A percentile compares a stretch with the other conserved stretches of the same genome.
Evolutionary conservation across 2,113 vertebrate genomes (phyloP).

Genomic region (Phalacrocorax carbo): DNA sequence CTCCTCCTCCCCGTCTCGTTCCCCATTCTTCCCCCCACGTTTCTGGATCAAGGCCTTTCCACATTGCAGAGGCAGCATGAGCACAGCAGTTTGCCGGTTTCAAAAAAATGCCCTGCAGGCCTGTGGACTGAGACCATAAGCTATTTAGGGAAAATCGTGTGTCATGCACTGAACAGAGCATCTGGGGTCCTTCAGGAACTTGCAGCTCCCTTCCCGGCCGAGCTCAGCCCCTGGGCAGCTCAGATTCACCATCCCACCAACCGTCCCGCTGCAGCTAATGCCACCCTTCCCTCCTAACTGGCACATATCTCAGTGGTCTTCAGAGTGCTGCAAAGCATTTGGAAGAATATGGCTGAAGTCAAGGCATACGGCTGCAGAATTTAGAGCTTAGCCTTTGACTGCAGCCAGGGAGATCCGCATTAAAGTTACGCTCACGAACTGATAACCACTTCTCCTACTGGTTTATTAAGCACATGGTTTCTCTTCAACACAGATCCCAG

Average conservation of each 20-base stretch:
- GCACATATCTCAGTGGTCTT: background rate
- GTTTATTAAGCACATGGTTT: background rate
- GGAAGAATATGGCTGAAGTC: background rate
- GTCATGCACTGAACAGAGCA: background rate
- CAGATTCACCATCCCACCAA: background rate
- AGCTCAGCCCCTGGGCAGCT: background rate
- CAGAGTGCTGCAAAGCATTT: background rate
- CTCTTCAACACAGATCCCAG: background rate
- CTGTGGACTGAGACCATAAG: background rate
- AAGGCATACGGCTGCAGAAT: background rate
- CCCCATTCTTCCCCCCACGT: background rate
- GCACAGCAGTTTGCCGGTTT: background rate
- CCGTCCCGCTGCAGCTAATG: background rate
- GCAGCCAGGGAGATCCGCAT: background rate
- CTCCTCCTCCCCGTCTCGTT: background rate
- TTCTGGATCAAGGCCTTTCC: background rate
- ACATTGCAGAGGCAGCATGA: background rate
- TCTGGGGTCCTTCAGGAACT: background rate
- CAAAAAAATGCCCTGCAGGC: background rate
- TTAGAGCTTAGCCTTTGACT: background rate
- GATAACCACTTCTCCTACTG: background rate
- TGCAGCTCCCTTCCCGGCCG: background rate
- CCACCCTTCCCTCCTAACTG: background rate
- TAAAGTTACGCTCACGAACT: background rate
- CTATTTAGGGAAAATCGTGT: background rate